These are phyloP conservation scores for Corydoras sp. DNA, from an alignment of 2,113 vertebrate species.

Conservation along the genomic window DNA sequence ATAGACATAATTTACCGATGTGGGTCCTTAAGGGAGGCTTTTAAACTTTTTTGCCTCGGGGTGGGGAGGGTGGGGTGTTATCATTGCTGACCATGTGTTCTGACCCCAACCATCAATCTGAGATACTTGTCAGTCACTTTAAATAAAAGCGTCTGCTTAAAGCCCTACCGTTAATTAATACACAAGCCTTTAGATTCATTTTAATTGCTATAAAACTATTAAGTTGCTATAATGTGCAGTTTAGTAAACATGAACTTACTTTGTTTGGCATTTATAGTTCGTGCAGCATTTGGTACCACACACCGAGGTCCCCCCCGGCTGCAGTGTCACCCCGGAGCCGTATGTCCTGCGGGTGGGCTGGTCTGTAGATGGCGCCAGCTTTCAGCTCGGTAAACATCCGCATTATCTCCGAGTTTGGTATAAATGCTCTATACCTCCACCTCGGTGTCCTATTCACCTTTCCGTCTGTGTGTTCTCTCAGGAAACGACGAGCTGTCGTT, in stretches of 20 bases:
- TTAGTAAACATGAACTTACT: neutral
- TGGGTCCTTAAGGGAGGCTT: no score
- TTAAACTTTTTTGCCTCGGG: no score
- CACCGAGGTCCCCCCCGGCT: slow-evolving; percentile 46
- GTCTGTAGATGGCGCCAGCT: slow-evolving; percentile 66
- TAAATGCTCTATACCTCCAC: neutral
- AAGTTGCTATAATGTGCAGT: no score
- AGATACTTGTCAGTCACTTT: no score
- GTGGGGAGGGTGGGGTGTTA: no score
- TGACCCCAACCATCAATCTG: no score
- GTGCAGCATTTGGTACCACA: slow-evolving; percentile 67
- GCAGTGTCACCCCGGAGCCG: slow-evolving; percentile 41
- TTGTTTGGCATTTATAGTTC: slow-evolving; percentile 52
- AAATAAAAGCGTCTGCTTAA: no score
- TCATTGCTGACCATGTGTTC: no score
- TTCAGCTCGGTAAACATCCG: slow-evolving; percentile 73
- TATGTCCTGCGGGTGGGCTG: slow-evolving; percentile 77
- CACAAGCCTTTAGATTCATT: no score
- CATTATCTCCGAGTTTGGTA: neutral
- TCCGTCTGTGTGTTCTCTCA: slow-evolving; percentile 38
- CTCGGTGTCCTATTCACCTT: neutral
- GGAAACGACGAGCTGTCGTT: slow-evolving; percentile 80
- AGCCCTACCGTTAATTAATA: no score
- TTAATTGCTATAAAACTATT: no score
- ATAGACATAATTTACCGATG: no score